Evolutionary conservation across 2,113 vertebrate genomes (phyloP), one percentile per base, ranked within the genome.

Genomic region (Prionailurus bengalensis): DNA sequence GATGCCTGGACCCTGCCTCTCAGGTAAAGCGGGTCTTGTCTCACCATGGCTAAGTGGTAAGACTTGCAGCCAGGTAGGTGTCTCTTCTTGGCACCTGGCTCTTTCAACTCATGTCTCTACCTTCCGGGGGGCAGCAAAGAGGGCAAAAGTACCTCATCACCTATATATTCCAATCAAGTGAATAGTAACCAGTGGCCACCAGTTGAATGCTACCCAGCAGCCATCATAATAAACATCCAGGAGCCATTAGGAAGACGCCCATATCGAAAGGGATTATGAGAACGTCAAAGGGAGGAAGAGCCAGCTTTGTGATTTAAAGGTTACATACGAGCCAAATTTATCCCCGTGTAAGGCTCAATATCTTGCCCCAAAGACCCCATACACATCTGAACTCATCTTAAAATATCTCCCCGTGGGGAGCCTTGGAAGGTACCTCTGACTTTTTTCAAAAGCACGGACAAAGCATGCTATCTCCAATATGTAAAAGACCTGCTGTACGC

Each of bases 41-140:
- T 76, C 23, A 1, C 65, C 58, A 14, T 0, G 8, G 5, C 13
- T 11, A 3, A 23, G n/a, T 0, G 51, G 31, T 12, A 15, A 80
- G 58, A 42, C 33, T 13, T 4, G 63, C 0, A n/a, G 85, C 53
- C n/a, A 15, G 39, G 2, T 25, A 15, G 39, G 3, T 25, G 51
- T 31, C 61, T 33, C 65, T 76, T 66, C 51, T 23, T 17, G 73
- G 86, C 36, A 42, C 7, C 36, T 11, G 55, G 45, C 45, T 81
- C 65, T 74, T 93, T 25, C 29, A 63, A 95, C 23, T 6, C 51
- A 42, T 55, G 15, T 42, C 61, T 71, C 48, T 19, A 45, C 14
- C 58, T 61, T 27, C 14, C 5, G n/a, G 42, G 42, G 89, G 80
- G 61, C 70, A 61, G 9, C 48, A 12, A 45, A 16, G 36, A 31